These are phyloP conservation scores for Diachasmimorpha longicaudata DNA, from an alignment of 1,140 invertebrate species.

Conservation along the genomic window DNA sequence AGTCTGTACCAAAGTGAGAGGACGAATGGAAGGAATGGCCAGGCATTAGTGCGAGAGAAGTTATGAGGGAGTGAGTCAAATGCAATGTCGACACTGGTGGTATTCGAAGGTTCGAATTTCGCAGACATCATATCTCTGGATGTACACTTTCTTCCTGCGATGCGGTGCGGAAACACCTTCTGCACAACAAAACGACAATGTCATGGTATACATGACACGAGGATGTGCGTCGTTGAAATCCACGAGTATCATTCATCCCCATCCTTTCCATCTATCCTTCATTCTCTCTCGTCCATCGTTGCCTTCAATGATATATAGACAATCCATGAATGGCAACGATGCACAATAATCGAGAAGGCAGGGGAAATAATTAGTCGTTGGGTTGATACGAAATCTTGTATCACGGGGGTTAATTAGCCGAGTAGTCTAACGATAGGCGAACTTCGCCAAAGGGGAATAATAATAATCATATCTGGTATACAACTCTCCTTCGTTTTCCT, in stretches of 20 bases:
- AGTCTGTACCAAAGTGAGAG: too few species aligned
- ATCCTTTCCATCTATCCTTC: too few species aligned
- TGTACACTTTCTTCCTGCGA: too few species aligned
- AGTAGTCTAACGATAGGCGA: not conserved
- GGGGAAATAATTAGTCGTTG: constrained; percentile 23
- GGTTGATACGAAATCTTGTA: constrained; percentile 13
- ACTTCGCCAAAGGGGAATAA: not conserved
- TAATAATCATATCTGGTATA: not conserved
- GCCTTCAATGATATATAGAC: not conserved
- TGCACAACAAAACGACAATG: too few species aligned
- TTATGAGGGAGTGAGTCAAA: not conserved
- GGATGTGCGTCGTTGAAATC: too few species aligned
- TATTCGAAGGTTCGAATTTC: constrained; percentile 37
- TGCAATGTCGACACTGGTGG: constrained; percentile 7
- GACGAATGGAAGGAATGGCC: too few species aligned
- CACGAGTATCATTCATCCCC: too few species aligned
- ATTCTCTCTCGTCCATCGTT: too few species aligned
- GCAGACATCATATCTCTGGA: constrained; percentile 30
- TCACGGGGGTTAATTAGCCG: constrained; percentile 17
- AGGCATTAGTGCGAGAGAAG: too few species aligned
- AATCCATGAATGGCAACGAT: not conserved
- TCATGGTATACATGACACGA: too few species aligned
- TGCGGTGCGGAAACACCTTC: too few species aligned
- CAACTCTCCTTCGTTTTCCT: not conserved
- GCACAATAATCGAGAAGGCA: constrained; percentile 16